A percentile compares a stretch with the other conserved stretches of the same genome.
Conservation (phyloP, 2,113 vertebrate genomes). For the Holacanthus passer region DNA sequence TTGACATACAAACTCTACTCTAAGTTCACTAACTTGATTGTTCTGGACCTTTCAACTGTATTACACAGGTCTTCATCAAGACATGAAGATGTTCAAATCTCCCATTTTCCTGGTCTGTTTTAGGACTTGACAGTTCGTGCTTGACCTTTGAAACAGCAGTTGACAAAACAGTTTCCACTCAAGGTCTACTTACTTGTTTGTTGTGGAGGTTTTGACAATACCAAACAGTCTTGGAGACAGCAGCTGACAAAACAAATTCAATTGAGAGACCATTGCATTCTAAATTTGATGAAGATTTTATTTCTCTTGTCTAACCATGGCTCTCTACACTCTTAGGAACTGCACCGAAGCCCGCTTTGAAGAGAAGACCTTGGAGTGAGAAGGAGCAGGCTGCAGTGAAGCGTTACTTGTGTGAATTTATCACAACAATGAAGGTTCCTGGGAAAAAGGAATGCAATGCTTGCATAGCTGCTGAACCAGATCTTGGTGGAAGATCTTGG, state of each 20-base stretch:
- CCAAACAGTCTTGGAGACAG: neutral
- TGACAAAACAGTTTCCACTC: neutral
- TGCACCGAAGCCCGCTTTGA: slow-evolving; percentile 54
- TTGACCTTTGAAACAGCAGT: neutral
- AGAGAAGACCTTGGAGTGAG: slow-evolving; percentile 77
- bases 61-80: neutral
- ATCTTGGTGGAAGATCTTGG: slow-evolving; percentile 77
- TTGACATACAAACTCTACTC: neutral
- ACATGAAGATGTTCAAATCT: neutral
- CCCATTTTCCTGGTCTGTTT: neutral
- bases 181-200: neutral
- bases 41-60: neutral
- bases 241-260: neutral
- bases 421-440: slow-evolving; percentile 76
- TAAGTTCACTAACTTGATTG: neutral
- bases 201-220: neutral
- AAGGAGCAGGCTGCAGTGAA: slow-evolving; percentile 79
- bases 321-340: slow-evolving; percentile 47
- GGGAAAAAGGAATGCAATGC: slow-evolving; percentile 82
- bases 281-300: neutral
- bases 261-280: neutral
- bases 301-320: neutral
- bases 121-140: neutral
- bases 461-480: slow-evolving; percentile 79
- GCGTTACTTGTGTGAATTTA: slow-evolving; percentile 69